These are phyloP conservation scores for Zosterops lateralis DNA, from an alignment of 2,113 vertebrate species.

Conservation along the genomic window DNA sequence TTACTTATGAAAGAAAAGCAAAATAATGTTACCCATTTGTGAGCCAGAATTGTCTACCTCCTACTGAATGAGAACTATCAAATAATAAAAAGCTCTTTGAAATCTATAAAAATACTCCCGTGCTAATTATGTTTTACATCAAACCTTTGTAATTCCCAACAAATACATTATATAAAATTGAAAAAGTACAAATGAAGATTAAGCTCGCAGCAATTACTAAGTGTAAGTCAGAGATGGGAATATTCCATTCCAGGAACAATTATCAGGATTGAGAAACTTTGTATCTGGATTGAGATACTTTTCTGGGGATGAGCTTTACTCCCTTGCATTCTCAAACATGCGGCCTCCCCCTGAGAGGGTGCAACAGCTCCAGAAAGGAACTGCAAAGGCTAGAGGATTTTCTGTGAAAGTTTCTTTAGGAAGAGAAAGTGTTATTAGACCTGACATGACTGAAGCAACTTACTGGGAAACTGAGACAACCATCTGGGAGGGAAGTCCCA, in stretches of 20 bases:
- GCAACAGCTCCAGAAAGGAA: not conserved
- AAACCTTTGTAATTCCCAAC: not conserved
- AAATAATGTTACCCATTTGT: conserved; percentile 55
- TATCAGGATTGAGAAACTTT: not conserved
- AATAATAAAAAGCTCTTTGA: conserved; percentile 21
- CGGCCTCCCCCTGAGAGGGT: not conserved
- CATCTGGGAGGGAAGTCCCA: conserved; percentile 40
- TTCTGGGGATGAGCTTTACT: not conserved
- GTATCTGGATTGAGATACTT: not conserved
- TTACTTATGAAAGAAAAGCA: conserved; percentile 53
- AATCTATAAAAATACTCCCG: not conserved
- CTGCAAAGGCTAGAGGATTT: not conserved
- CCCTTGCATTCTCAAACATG: rapidly evolving
- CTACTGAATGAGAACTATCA: conserved; percentile 17
- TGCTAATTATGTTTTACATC: not conserved
- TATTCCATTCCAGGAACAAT: not conserved
- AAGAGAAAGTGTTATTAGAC: conserved; percentile 35
- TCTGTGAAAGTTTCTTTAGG: not conserved
- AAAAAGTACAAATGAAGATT: not conserved
- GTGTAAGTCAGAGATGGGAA: not conserved
- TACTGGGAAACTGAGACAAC: not conserved
- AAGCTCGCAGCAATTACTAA: not conserved
- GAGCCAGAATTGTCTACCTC: conserved; percentile 41
- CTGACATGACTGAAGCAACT: not conserved
- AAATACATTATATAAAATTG: not conserved